Evolutionary conservation across 2,888 invertebrate species (phyloP), one percentile per base, ranked within the genome.

Genomic region (Caenorhabditis sp.): DNA sequence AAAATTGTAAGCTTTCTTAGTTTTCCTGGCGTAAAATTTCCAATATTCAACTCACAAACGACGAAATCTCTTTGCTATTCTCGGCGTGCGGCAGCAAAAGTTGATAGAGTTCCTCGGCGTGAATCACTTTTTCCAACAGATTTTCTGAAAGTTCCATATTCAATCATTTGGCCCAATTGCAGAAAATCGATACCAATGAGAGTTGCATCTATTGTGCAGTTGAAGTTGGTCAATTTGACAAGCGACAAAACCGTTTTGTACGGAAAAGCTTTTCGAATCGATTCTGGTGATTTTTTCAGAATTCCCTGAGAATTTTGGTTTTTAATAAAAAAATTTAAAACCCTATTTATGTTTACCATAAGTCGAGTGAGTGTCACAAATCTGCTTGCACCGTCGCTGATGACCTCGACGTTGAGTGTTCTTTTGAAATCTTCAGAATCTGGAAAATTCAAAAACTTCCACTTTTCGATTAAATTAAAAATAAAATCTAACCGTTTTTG

Each of bases 181-280:
- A 50, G 2, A n/a, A 9, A 40, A 18, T n/a, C 1, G 15, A n/a
- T 50, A 62, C 69, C 69, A 13, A 78, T 56, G 9, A 78, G 56
- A 20, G 44, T 11, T 4, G 64, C 69, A 51, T 79, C 70, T 22
- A 79, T 71, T n/a, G 78, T 55, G 20, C 58, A 18, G 20, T 79
- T 79, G 60, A 71, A 79, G 15, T 71, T 64, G 1, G 78, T 79
- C 2, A 79, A 62, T 61, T 61, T 70, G 9, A 60, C 60, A 6
- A 79, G 40, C 5, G 18, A n/a, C 3, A 15, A 9, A 2, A 71
- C 44, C 1, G 40, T 70, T 1, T 26, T 58, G 13, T 60, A 35
- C 1, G 70, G 65, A 3, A 79, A 32, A n/a, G 67, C 5, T n/a
- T 65, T 37, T 26, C 28, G 37, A 26, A 79, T 53, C 1, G 65